Evolutionary conservation across 2,113 vertebrate genomes (phyloP), one percentile per base, ranked within the genome.

Genomic region (Salvelinus namaycush): DNA sequence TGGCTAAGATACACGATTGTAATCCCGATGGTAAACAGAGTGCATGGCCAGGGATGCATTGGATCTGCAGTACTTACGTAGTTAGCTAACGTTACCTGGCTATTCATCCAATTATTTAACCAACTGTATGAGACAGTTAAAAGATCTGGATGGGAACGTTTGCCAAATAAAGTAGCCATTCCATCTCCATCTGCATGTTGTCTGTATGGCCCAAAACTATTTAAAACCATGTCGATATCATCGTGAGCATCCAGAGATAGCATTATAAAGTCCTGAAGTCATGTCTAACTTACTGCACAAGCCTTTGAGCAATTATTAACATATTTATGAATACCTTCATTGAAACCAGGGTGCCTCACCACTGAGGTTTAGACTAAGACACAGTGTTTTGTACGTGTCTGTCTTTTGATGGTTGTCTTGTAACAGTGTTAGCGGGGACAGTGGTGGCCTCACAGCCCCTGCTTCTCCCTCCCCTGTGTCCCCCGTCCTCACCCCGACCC

Each of bases 361-460:
- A 60, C 8, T 62, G n/a, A 62, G 2, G 16, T 57, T 18, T 57
- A 57, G 18, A 20, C 54, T 18, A 57, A 20, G 54, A 62, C 4
- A 8, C 2, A 20, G 18, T 62, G n/a, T 24, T 62, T 62, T 62
- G n/a, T n/a, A 24, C n/a, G n/a, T 74, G 31, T 34, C 57, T 72
- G 14, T 66, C 9, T 24, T 6, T 11, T 22, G 2, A 14, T 31
- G 81, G 66, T 60, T 24, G 48, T 76, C 66, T 31, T 34, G 22
- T 81, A 27, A 31, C 8, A 4, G 16, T 24, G 54, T 2, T 59
- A 26, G 75, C 54, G 70, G 86, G 80, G 71, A 81, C 82, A 81
- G 85, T 78, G 84, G 88, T 80, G 77, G 49, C 73, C 75, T 76
- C 49, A 75, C 70, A 70, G 76, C 76, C 82, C 67, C 59, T 57